A percentile compares a stretch with the other conserved stretches of the same genome.
Evolutionary conservation across 2,888 invertebrate genomes (phyloP).

Genomic region (Metallyticus violacea): DNA sequence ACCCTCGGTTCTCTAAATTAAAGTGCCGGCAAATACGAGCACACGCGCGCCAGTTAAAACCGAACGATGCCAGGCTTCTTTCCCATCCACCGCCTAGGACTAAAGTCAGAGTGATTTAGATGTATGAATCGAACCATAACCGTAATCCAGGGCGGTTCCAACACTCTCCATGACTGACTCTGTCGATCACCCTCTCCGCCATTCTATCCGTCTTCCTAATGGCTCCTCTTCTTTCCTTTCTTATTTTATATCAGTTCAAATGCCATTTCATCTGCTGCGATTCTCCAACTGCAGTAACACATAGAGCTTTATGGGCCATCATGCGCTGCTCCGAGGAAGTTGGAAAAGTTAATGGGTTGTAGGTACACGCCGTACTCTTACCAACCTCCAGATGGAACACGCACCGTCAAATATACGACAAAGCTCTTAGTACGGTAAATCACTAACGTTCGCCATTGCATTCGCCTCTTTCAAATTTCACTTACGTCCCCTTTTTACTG

Average conservation of each 20-base stretch:
- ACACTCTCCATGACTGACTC: background rate
- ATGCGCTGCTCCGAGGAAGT: background rate
- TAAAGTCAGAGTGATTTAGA: background rate
- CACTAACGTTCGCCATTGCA: background rate
- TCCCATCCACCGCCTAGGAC: background rate
- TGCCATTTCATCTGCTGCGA: background rate
- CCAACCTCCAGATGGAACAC: background rate
- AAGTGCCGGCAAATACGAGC: background rate
- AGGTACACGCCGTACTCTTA: background rate
- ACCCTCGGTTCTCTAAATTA: background rate
- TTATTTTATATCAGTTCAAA: background rate
- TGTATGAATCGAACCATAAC: background rate
- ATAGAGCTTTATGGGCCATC: slow-evolving; percentile 18
- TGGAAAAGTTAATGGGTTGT: background rate
- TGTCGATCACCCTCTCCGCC: slow-evolving; percentile 1
- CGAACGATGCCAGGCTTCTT: background rate
- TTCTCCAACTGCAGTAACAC: slow-evolving; percentile 18
- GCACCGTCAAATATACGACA: background rate
- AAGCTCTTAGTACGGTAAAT: background rate
- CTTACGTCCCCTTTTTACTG: background rate
- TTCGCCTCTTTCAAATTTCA: background rate
- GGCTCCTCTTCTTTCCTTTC: background rate
- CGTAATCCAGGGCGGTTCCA: background rate
- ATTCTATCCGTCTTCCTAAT: background rate
- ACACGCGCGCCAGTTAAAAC: background rate